These are phyloP conservation scores for Drosophila maculinotata DNA, from an alignment of 2,888 invertebrate species.

Conservation along the genomic window DNA sequence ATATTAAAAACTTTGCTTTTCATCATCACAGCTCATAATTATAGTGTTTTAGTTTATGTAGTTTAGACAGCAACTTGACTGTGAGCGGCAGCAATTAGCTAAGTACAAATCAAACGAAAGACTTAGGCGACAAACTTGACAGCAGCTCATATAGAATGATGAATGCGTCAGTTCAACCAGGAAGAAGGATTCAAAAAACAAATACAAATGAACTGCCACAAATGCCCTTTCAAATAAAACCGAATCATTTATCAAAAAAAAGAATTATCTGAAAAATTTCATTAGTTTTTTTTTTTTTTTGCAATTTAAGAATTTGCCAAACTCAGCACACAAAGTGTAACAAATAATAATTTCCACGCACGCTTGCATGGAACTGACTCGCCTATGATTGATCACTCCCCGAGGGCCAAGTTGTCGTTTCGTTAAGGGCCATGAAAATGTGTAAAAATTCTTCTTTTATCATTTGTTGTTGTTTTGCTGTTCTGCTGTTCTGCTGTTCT, in stretches of 20 bases:
- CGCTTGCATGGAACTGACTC: constrained; percentile 22
- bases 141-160: constrained; percentile 43
- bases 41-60: constrained; percentile 78
- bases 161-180: constrained; percentile 33
- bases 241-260: constrained; percentile 31
- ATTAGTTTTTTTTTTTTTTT: constrained; percentile 2
- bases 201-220: constrained; percentile 39
- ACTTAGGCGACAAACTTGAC: constrained; percentile 77
- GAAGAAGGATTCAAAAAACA: constrained; percentile 45
- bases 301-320: constrained; percentile 35
- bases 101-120: constrained; percentile 77
- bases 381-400: constrained; percentile 80
- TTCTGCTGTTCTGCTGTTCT: constrained; percentile 29
- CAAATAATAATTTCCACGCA: constrained; percentile 67
- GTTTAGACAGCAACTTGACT: constrained; percentile 65
- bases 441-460: constrained; percentile 64
- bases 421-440: constrained; percentile 68
- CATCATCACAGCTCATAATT: constrained; percentile 72
- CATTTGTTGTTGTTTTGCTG: constrained; percentile 12
- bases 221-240: too few relatives aligned
- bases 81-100: constrained; percentile 76
- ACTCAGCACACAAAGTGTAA: constrained; percentile 58
- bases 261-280: background rate
- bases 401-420: constrained; percentile 63
- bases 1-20: constrained; percentile 74